Evolutionary conservation across 2,888 invertebrate genomes (phyloP), one percentile per base, ranked within the genome.

Genomic region (Noctua janthe): DNA sequence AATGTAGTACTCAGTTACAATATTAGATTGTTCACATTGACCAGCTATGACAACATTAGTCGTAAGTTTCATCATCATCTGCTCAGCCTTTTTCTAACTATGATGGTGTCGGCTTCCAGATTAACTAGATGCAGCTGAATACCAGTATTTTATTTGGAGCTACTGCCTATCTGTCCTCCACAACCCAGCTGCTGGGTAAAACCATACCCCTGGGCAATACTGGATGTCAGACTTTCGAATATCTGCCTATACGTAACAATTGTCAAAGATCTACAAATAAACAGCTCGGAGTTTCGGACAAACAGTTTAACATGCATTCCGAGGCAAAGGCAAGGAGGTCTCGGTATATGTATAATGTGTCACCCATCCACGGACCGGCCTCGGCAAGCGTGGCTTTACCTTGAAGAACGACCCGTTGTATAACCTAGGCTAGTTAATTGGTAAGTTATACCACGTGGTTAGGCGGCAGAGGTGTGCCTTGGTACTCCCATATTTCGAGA

Each of bases 21-120:
- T 11, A 84, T 81, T 35, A 86, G 64, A 70, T 20, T 83, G 73
- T 89, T 85, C 43, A 89, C 89, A 5, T 67, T 87, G 75, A 23
- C 56, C 39, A 79, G 67, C 17, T 39, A 54, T 73, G 86, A 86
- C 13, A 83, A 86, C 13, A 20, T 71, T 13, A 88, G 72, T 64
- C 83, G 88, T 87, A 64, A 83, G 84, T 29, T 29, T 47, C 17
- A 17, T 29, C 47, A 17, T 15, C 15, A 10, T 8, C 15, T 47
- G 15, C 7, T 2, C 7, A 47, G n/a, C 47, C 35, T 4, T 35
- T n/a, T 66, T 66, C 0, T 20, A 17, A 29, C 17, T 64, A 29
- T 35, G 62, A 17, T 8, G 8, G 29, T 62, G 17, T 17, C 35
- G 10, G 20, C 64, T 64, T 64, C 35, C 35, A 8, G 20, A 10